Base-by-base conservation (phyloP, 1,140 invertebrate species). In the Eurosta solidaginis region DNA sequence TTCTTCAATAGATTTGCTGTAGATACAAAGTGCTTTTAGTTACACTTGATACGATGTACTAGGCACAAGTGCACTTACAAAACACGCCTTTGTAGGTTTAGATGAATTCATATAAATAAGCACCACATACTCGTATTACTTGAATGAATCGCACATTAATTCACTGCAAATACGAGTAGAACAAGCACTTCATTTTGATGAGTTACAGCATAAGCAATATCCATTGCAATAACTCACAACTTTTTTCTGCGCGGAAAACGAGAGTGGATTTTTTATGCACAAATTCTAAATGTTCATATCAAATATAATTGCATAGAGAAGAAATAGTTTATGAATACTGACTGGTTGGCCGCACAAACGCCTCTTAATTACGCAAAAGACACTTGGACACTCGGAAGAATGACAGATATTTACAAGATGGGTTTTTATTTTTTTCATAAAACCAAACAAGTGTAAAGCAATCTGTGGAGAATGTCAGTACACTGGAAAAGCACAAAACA, bases 311-410 rank as follows among this genome's bases (percentile, higher is more conserved):
- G 29, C 20, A 4, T 33, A 14, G n/a, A 20, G 17, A 20, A 9
- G 50, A 1, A 22, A 29, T 40, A 68, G 59, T n/a, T n/a, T n/a
- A 20, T 68, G 22, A 63, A 33, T 68, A 6, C 59, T 9, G 59
- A 40, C 0, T 40, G 17, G 10, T n/a, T 68, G 33, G 22, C n/a
- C 59, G 33, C 33, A 68, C 33, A 33, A 68, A 68, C n/a, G 59
- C 33, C 59, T 63, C 59, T 63, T 63, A 22, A 68, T 68, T 68
- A 40, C 59, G 59, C 59, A 40, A 68, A 59, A 68, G 33, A 20
- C 59, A 68, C 59, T 68, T 68, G 59, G 33, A 20, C 59, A 40
- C 59, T 68, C 40, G 1, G 9, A n/a, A 59, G 1, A 59, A 36
- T 59, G 29, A 36, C 59, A 42, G 17, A 20, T 22, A 36, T 42